Base-by-base conservation (phyloP, 2,888 invertebrate species). In the Pegoplata infirma region DNA sequence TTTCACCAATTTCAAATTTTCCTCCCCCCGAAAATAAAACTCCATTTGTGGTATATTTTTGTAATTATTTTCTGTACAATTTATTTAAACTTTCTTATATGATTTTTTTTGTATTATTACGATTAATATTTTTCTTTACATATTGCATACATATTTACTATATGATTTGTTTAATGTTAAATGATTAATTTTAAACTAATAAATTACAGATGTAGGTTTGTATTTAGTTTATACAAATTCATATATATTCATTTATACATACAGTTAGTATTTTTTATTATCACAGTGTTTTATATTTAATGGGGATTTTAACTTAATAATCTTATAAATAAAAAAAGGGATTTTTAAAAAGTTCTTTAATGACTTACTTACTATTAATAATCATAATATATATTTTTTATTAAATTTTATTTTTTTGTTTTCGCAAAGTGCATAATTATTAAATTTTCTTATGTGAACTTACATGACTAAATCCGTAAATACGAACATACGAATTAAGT, bases 271-370 rank as follows among this genome's bases (percentile, higher is more conserved):
- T 56, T 64, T 75, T 61, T 55, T 79, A 75, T 79, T 79, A 79
- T 79, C 79, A 79, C 79, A 79, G 79, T 75, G 36, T 68, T 51
- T n/a, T n/a, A n/a, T n/a, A n/a, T n/a, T 79, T 74, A 74, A 79
- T 74, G 75, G 66, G 71, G 28, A 47, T 40, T 46, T 78, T 78
- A 28, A 71, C 59, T 66, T 67, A 55, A 69, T n/a, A n/a, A n/a
- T n/a, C n/a, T 17, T 55, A 12, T 2, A 55, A 64, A 63, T 16
- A 10, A 61, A 8, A 49, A 19, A n/a, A n/a, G n/a, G 14, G 61
- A 67, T 32, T 69, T 53, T 16, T 28, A 49, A 59, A 68, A 55
- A 56, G 73, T 44, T 46, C 8, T 64, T 61, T 44, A 58, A 32
- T 68, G 63, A 56, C 56, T 47, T 49, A 67, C 28, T 61, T 28